Percentiles rank a stretch among this genome's conserved stretches.
Evolutionary conservation across 2,797 vertebrate species (phyloP).

Genomic region (Gallirallus australis): DNA sequence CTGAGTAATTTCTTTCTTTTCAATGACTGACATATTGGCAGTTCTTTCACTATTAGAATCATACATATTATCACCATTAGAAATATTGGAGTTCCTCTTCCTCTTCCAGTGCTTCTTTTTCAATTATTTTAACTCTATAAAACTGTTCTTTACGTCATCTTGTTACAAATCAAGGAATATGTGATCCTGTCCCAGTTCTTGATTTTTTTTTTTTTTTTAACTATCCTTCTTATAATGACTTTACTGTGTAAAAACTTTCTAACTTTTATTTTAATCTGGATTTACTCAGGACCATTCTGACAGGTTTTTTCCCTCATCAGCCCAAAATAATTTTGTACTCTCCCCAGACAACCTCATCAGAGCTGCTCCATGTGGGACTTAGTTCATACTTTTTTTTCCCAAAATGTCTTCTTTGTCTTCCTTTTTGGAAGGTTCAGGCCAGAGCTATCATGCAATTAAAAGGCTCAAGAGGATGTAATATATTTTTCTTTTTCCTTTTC

Average conservation of each 20-base stretch:
- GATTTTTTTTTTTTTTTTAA: background rate
- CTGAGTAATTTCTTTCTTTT: background rate
- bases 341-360: background rate
- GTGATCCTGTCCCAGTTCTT: background rate
- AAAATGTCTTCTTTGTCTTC: background rate
- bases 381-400: background rate
- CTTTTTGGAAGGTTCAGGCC: background rate
- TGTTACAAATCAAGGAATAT: background rate
- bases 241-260: background rate
- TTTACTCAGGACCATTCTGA: background rate
- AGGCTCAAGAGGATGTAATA: rapidly evolving
- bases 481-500: background rate
- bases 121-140: background rate
- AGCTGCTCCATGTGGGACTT: background rate
- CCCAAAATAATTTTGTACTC: background rate
- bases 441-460: background rate
- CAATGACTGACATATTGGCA: background rate
- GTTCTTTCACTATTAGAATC: background rate
- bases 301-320: background rate
- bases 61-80: background rate
- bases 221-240: background rate
- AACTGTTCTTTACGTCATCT: background rate
- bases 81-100: background rate
- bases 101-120: background rate
- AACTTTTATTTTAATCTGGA: background rate